These are phyloP conservation scores for Dermatemys mawii DNA, from an alignment of 2,113 vertebrate genomes.

Conservation along the genomic window DNA sequence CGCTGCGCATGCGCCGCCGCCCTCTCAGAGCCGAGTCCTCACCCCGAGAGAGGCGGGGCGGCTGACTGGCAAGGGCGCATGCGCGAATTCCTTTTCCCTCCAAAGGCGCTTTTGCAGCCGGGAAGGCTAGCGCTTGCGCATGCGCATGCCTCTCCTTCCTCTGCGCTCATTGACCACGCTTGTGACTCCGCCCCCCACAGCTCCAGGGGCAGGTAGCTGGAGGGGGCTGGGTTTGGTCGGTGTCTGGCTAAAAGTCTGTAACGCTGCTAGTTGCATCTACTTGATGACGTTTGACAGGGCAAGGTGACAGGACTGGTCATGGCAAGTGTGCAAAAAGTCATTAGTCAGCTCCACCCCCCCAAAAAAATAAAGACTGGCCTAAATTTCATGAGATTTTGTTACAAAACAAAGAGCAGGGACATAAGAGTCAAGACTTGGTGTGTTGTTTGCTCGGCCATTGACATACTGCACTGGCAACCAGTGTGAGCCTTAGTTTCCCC, in stretches of 20 bases:
- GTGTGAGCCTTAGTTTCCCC: accelerated
- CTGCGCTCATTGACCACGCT: not conserved
- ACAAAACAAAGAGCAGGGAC: not conserved
- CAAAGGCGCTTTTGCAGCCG: not conserved
- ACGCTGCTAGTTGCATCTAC: not conserved
- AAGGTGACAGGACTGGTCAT: not conserved
- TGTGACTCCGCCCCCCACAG: not conserved
- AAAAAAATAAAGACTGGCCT: no score
- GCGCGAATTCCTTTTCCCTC: accelerated
- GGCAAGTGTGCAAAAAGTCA: not conserved
- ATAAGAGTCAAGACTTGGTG: not conserved
- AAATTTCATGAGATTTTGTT: not conserved
- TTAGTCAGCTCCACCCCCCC: no score
- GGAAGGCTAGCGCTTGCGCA: not conserved
- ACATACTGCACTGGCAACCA: accelerated
- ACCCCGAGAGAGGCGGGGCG: not conserved
- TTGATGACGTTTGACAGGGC: not conserved
- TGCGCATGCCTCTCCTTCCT: not conserved
- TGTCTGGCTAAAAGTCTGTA: not conserved
- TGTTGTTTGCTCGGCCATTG: not conserved
- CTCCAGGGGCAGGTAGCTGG: no score
- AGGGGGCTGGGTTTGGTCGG: no score
- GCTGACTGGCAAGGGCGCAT: not conserved
- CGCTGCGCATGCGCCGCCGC: constrained; percentile 9
- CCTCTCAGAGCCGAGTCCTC: not conserved